Evolutionary conservation across 2,797 vertebrate species (phyloP).

Genomic region (Peromyscus eremicus): DNA sequence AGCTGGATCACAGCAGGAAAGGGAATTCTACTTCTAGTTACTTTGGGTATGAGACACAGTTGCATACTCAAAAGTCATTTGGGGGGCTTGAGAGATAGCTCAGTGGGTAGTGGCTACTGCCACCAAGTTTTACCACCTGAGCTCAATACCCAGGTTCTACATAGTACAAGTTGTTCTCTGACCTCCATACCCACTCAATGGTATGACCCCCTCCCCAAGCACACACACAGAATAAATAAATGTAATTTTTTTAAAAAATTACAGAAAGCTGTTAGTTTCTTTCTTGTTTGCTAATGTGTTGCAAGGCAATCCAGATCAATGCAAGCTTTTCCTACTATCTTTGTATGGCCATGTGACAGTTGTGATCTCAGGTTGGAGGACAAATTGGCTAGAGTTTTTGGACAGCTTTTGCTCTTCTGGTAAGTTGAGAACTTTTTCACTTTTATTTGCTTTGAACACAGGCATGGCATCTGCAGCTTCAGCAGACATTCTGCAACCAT

Average conservation of each 20-base stretch:
- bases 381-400: slow-evolving; percentile 33
- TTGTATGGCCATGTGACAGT: not conserved
- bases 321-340: not conserved
- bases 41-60: not conserved
- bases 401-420: slow-evolving; percentile 25
- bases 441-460: slow-evolving; percentile 26
- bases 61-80: not conserved
- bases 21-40: slow-evolving; percentile 47
- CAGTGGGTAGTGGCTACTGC: not conserved
- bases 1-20: slow-evolving; percentile 13
- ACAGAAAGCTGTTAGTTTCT: not conserved
- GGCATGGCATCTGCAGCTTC: not conserved
- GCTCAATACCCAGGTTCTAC: not conserved
- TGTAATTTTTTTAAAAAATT: not conserved
- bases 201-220: not conserved
- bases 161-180: not conserved
- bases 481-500: not conserved
- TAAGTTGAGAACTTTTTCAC: slow-evolving; percentile 41
- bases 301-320: slow-evolving; percentile 55
- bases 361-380: not conserved
- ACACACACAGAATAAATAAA: not conserved
- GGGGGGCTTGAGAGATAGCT: not conserved
- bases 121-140: not conserved
- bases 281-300: slow-evolving; percentile 43
- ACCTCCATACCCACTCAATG: not conserved